Percentiles rank a stretch among this genome's conserved stretches.
These are phyloP conservation scores for Lasioglossum oenotherae DNA, from an alignment of 2,888 invertebrate genomes.

Conservation along the genomic window DNA sequence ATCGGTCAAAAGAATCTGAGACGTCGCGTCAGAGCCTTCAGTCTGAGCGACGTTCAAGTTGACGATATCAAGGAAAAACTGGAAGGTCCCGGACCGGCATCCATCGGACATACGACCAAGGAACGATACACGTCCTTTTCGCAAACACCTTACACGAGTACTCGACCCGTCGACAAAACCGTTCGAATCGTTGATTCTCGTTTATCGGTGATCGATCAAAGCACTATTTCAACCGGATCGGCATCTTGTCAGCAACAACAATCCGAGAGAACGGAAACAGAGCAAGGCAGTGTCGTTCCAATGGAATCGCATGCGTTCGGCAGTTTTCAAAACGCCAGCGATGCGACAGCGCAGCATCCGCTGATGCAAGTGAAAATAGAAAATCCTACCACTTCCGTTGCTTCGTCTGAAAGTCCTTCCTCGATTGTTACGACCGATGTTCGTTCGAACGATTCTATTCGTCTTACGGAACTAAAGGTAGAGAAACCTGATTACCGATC, in stretches of 20 bases:
- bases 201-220: neutral
- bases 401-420: neutral
- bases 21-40: slow-evolving; percentile 79
- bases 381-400: slow-evolving; percentile 58
- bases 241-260: neutral
- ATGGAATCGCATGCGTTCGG: neutral
- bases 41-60: slow-evolving; percentile 80
- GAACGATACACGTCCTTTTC: neutral
- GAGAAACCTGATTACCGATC: neutral
- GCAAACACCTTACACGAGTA: neutral
- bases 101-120: neutral
- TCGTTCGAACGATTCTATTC: neutral
- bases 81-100: neutral
- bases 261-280: neutral
- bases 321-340: neutral
- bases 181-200: neutral
- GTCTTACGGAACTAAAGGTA: neutral
- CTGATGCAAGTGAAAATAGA: slow-evolving; percentile 72
- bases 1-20: slow-evolving; percentile 79
- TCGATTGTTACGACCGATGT: neutral
- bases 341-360: slow-evolving; percentile 52
- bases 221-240: neutral
- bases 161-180: slow-evolving; percentile 1
- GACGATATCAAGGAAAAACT: slow-evolving; percentile 56
- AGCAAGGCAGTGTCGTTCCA: neutral